Evolutionary conservation across 2,113 vertebrate species (phyloP).

Genomic region (Microcebus ravelobensis): DNA sequence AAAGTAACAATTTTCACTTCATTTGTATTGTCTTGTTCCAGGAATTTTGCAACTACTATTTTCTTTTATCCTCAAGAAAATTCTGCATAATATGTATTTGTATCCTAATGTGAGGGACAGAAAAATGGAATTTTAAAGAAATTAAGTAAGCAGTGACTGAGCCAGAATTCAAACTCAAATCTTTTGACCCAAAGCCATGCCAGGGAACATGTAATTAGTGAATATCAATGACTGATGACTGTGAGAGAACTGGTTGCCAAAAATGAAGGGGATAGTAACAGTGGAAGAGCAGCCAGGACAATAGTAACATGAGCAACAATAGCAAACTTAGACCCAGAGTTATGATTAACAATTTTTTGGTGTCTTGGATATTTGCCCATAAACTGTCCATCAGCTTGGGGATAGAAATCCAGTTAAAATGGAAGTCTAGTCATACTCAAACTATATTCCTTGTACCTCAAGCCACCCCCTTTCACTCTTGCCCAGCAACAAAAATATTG

Average conservation of each 20-base stretch:
- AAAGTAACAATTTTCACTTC: background rate
- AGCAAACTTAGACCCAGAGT: background rate
- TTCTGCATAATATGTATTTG: background rate
- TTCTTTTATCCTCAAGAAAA: conserved; percentile 23
- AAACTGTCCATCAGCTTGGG: background rate
- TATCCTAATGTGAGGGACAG: background rate
- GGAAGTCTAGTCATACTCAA: background rate
- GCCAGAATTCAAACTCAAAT: conserved; percentile 7
- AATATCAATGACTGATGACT: background rate
- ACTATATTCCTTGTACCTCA: background rate
- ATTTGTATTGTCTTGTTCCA: conserved; percentile 8
- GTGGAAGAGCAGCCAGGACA: background rate
- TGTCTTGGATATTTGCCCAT: background rate
- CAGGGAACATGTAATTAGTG: background rate
- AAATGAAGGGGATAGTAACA: background rate
- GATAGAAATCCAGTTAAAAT: conserved; percentile 20
- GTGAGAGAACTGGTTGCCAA: background rate
- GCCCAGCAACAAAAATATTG: background rate
- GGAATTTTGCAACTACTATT: background rate
- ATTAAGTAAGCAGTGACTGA: background rate
- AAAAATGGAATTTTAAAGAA: background rate
- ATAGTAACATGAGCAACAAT: background rate
- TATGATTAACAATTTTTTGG: background rate
- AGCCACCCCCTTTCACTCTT: too few species aligned
- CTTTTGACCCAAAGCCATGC: background rate